Conservation (phyloP, 92 coral and sea anemone genomes). For the Paramuricea clavata region DNA sequence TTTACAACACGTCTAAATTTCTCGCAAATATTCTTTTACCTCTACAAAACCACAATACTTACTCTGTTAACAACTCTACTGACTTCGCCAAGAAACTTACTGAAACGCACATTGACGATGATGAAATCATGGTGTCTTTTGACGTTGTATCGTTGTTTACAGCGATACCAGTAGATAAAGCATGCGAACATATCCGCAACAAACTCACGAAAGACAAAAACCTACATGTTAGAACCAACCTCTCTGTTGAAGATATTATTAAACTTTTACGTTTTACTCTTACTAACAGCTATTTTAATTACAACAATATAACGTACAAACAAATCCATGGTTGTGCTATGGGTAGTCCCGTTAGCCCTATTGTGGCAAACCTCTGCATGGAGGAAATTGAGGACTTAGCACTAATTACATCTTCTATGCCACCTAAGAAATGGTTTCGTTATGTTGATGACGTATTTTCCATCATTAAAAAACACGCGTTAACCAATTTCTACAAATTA, state of each 20-base stretch:
- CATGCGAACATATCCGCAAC: too few relatives aligned
- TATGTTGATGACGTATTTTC: conserved; percentile 49
- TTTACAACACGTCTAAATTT: too few relatives aligned
- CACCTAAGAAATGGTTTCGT: conserved; percentile 44
- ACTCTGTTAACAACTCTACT: too few relatives aligned
- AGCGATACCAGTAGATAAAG: too few relatives aligned
- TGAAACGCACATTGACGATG: neutral
- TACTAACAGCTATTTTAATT: neutral
- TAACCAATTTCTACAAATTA: neutral
- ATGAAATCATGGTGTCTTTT: neutral
- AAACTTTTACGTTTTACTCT: neutral
- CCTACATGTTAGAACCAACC: too few relatives aligned
- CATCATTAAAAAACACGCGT: conserved; percentile 31
- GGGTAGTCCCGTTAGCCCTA: conserved; percentile 3
- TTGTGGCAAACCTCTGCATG: conserved; percentile 36
- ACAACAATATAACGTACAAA: conserved; percentile 1
- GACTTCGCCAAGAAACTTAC: too few relatives aligned
- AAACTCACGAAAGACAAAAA: too few relatives aligned
- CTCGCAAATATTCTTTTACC: neutral
- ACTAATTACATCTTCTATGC: neutral
- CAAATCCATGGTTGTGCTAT: conserved; percentile 36
- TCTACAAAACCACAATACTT: too few relatives aligned
- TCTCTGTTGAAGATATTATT: neutral
- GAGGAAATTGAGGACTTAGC: conserved; percentile 39
- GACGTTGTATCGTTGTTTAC: too few relatives aligned